Base-by-base conservation (phyloP, 35 echinoderm and acorn worm species). In the Chiridota heheva region DNA sequence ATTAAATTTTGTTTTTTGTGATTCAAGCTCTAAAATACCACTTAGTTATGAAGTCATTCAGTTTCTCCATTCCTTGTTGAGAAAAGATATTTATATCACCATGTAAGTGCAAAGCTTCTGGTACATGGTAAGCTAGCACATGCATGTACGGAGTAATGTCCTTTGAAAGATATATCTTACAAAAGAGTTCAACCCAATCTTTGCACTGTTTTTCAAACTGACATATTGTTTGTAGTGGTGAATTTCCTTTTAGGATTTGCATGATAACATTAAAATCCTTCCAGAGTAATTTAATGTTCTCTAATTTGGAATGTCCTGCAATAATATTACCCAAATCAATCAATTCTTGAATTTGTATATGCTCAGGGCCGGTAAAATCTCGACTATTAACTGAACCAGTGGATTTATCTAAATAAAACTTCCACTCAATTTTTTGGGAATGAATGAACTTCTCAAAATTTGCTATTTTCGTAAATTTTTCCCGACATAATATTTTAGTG, bases 31-130 rank as follows among this genome's bases (percentile, higher is more conserved):
- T 63, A 28, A 63, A 63, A 26, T 22, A 63, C 60, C 60, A 63
- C 17, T 16, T 29, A 63, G 60, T 63, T 63, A 63, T 29, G 6
- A 29, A 63, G 60, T 63, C 60, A 63, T 63, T 63, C 17, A 29
- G 17, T 63, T 63, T 63, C 25, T 63, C 60, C 60, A 63, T 63
- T 10, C 60, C 60, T 26, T 63, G 60, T 66, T 66, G 62, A 66
- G 62, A 66, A 28, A 33, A 66, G 3, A 66, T 4, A 17, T 66
- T 66, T 17, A 66, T 66, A 36, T 28, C 37, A 3, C 62, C 62
- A 66, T 66, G 62, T 33, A 66, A 33, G 37, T 29, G 4, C 16
- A 66, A 35, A 4, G 62, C 16, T 17, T 66, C 62, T 22, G 62
- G 25, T 33, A 66, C 33, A 66, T 66, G 62, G 37, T 66, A 66